Evolutionary conservation across 2,797 vertebrate genomes (phyloP).

Genomic region (Coracias cyanogaster): DNA sequence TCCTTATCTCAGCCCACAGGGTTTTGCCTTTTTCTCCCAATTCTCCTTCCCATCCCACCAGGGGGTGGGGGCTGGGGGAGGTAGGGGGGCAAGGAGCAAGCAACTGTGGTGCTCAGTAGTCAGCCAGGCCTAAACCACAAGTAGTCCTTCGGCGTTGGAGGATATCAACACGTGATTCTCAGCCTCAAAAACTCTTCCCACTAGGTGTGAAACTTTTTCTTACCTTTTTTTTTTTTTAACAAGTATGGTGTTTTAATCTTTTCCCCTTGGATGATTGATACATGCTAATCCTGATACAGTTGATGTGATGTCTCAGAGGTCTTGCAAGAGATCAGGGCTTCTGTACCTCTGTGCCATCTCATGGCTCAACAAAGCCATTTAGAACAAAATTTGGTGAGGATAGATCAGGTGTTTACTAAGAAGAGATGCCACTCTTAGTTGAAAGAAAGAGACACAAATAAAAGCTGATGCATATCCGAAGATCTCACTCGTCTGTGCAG

Average conservation of each 20-base stretch:
- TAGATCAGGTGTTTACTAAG: background rate
- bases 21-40: background rate
- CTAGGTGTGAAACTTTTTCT: background rate
- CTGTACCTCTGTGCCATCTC: background rate
- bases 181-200: background rate
- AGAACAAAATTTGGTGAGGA: background rate
- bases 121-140: background rate
- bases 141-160: background rate
- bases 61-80: no score
- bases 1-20: background rate
- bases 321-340: background rate
- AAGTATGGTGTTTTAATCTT: background rate
- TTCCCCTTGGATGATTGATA: background rate
- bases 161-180: background rate
- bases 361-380: background rate
- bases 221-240: background rate
- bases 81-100: background rate
- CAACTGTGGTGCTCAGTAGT: background rate
- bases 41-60: background rate
- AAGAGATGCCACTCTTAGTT: background rate
- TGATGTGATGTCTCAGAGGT: background rate
- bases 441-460: background rate
- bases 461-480: background rate
- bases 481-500: background rate
- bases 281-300: background rate